Percentiles rank a stretch among this genome's conserved stretches.
Evolutionary conservation across 2,113 vertebrate genomes (phyloP).

Genomic region (Raja brachyura): DNA sequence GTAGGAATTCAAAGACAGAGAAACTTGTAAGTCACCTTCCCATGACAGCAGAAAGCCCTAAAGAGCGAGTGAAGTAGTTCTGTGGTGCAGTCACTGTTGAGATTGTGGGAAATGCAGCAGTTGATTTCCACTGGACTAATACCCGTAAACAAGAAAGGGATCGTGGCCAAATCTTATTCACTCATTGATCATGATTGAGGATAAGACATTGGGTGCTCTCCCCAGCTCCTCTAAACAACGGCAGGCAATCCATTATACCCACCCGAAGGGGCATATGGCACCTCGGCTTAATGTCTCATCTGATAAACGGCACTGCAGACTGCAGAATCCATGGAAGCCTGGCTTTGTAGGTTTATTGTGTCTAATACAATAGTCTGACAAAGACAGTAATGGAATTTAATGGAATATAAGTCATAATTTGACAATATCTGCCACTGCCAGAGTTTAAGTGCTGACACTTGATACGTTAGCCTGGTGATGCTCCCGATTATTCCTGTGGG

Average conservation of each 20-base stretch:
- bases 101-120: background rate
- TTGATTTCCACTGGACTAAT: background rate
- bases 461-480: conserved; percentile 9
- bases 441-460: conserved; percentile 30
- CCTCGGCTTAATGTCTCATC: background rate
- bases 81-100: background rate
- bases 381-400: conserved; percentile 24
- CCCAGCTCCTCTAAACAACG: background rate
- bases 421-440: conserved; percentile 33
- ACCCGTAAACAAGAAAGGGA: background rate
- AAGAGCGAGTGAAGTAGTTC: background rate
- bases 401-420: conserved; percentile 32
- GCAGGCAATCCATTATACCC: background rate
- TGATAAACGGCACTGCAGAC: background rate
- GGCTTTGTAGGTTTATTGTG: conserved; percentile 10
- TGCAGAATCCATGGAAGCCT: background rate
- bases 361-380: background rate
- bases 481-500: conserved; percentile 31
- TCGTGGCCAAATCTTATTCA: background rate
- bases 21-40: background rate
- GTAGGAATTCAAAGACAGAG: background rate
- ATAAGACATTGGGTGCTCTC: background rate
- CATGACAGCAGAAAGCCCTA: background rate
- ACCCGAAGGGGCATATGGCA: background rate
- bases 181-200: background rate